Base-by-base conservation (phyloP, 2,797 vertebrate species). In the Propithecus deckenii region DNA sequence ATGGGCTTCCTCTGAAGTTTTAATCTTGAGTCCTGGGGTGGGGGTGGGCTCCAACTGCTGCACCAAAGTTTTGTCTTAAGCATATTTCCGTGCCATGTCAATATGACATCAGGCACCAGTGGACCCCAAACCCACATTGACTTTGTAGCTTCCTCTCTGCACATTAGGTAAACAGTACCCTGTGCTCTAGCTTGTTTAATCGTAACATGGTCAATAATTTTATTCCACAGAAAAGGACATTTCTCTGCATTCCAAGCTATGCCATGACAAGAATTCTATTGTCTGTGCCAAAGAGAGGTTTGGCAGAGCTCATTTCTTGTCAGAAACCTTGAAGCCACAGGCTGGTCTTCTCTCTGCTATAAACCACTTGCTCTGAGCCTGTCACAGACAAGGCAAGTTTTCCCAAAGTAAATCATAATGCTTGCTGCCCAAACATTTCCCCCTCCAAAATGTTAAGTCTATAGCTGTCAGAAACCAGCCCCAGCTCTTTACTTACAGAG, bases 141-240 rank as follows among this genome's bases (percentile, higher is more conserved):
- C 41, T 78, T 74, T 55, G 61, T 12, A 80, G 59, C 48, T 81
- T 92, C 75, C 63, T 69, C 18, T 69, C 61, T 80, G 38, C 52
- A 20, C 23, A 71, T 41, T 5, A 74, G 74, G 15, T 67, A 38
- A 80, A 69, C 2, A 55, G 59, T 14, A 80, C 7, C 63, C 63
- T 81, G 15, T 4, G 12, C 3, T 38, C 18, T 35, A 63, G 41
- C 11, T 52, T 65, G 15, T n/a, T 75, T 80, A 59, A 72, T 92
- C 55, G n/a, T 52, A 88, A 71, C 38, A 48, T 2, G n/a, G 61
- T 50, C 69, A 90, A 92, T 79, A 72, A 78, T 43, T 90, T 75
- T 83, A 96, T 76, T 85, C 41, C 59, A 95, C 3, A 88, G 72
- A 41, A 52, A 90, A 97, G 57, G 72, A 67, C 13, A 35, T 76